Conservation (phyloP, 2,888 invertebrate genomes). For the Coecobrya sp. region DNA sequence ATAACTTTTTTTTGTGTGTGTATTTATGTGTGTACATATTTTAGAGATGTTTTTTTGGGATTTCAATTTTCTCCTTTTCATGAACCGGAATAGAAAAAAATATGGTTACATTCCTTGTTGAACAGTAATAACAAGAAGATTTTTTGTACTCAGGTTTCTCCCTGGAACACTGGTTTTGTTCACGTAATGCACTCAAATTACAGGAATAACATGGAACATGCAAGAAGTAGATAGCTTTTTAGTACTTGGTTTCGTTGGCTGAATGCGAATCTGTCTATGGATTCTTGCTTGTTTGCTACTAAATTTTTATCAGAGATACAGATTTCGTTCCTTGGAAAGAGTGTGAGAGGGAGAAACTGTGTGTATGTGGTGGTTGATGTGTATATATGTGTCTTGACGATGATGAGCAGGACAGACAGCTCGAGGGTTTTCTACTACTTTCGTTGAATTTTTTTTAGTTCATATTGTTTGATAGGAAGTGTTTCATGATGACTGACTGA, state of each 20-base stretch:
- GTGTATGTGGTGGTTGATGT: no score
- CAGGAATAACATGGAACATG: neutral
- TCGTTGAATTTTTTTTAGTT: neutral
- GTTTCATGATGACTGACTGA: neutral
- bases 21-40: neutral
- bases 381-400: neutral
- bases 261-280: neutral
- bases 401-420: neutral
- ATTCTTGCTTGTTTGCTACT: constrained; percentile 1
- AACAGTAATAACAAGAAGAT: neutral
- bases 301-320: neutral
- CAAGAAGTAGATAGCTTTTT: neutral
- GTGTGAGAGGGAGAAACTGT: neutral
- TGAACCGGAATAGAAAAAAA: neutral
- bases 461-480: constrained; percentile 6
- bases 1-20: neutral
- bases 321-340: neutral
- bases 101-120: neutral
- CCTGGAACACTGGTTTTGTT: constrained; percentile 31
- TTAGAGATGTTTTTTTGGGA: neutral
- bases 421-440: neutral
- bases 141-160: neutral
- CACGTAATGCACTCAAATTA: constrained; percentile 17
- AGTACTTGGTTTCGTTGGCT: neutral
- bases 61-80: constrained; percentile 9